Percentiles rank a stretch among this genome's conserved stretches.
Conservation (phyloP, 2,888 invertebrate species). For the Teinopalpus imperialis region DNA sequence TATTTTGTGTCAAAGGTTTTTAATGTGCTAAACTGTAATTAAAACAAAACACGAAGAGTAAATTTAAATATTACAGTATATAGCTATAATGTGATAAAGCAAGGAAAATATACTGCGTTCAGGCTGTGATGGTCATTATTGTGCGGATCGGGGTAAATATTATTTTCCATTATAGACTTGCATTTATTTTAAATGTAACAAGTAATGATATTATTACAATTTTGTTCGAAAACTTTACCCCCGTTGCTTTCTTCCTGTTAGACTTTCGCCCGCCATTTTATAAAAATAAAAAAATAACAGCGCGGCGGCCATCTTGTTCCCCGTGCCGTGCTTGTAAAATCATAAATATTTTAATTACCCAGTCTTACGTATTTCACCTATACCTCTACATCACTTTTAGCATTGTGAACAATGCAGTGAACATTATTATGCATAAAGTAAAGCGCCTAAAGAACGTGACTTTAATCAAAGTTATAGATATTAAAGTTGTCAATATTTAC, state of each 20-base stretch:
- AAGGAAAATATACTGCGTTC: too few relatives aligned
- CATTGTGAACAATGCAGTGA: slow-evolving; percentile 1
- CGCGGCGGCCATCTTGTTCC: slow-evolving; percentile 4
- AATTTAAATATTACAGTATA: too few relatives aligned
- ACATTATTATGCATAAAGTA: neutral
- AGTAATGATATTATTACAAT: neutral
- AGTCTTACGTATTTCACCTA: slow-evolving; percentile 23
- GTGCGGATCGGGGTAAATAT: neutral
- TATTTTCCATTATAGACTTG: neutral
- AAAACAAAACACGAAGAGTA: neutral
- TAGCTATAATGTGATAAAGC: too few relatives aligned
- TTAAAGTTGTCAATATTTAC: neutral
- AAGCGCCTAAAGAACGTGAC: neutral
- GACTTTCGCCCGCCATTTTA: neutral
- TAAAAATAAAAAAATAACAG: neutral
- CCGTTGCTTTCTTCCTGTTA: neutral
- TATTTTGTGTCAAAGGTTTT: too few relatives aligned
- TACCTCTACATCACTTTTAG: slow-evolving; percentile 17
- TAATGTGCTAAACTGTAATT: too few relatives aligned
- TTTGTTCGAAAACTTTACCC: neutral
- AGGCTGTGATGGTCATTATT: too few relatives aligned
- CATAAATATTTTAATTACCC: slow-evolving; percentile 13
- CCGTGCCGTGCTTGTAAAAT: neutral
- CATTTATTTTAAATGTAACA: neutral
- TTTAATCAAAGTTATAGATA: neutral